Conservation (phyloP, 92 coral and sea anemone genomes). For the Metridium senile region DNA sequence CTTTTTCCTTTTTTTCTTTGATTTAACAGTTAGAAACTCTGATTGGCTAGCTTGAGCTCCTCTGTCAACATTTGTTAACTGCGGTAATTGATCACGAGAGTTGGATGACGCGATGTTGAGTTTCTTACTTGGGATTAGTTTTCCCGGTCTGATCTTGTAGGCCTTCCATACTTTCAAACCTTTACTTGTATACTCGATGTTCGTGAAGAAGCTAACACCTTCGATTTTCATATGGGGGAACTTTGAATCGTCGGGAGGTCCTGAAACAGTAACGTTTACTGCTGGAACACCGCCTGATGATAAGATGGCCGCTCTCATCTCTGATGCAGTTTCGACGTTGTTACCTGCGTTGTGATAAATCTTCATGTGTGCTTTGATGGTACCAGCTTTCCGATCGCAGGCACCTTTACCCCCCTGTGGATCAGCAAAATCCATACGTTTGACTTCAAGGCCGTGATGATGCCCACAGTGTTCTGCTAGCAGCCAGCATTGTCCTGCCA, state of each 20-base stretch:
- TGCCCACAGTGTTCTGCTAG: constrained; percentile 18
- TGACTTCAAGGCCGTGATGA: constrained; percentile 36
- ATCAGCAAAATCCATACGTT: constrained; percentile 65
- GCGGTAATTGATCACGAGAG: background rate
- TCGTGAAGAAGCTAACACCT: constrained; percentile 48
- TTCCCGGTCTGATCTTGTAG: constrained; percentile 59
- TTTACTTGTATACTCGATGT: constrained; percentile 44
- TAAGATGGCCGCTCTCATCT: constrained; percentile 55
- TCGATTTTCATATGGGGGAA: constrained; percentile 12
- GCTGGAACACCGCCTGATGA: constrained; percentile 66
- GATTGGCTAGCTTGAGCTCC: no score
- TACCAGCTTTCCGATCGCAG: constrained; percentile 24
- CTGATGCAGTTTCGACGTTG: constrained; percentile 56
- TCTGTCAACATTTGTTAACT: background rate
- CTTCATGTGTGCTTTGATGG: constrained; percentile 56
- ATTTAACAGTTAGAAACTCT: no score
- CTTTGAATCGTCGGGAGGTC: background rate
- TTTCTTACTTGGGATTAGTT: constrained; percentile 37
- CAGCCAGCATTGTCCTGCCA: constrained; percentile 74
- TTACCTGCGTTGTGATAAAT: constrained; percentile 61
- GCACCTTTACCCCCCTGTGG: constrained; percentile 80
- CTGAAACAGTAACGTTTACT: constrained; percentile 35
- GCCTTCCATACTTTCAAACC: constrained; percentile 56
- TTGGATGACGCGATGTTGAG: background rate
- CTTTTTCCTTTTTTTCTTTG: no score